Evolutionary conservation across 2,113 vertebrate genomes (phyloP), one percentile per base, ranked within the genome.

Genomic region (Halcyon malimbica): DNA sequence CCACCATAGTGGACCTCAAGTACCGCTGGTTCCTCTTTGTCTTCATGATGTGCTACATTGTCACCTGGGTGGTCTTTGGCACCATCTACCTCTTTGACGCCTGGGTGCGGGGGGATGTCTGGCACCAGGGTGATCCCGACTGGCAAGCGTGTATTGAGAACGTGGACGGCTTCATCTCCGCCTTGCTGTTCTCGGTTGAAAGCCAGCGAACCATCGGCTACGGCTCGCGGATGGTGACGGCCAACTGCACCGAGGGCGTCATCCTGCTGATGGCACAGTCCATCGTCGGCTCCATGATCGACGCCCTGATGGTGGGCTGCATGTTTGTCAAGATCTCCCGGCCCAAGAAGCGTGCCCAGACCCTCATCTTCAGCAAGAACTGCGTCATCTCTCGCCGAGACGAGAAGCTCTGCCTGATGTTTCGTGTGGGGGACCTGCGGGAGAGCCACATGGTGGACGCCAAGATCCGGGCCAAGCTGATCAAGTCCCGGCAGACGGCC

Each of bases 271-370:
- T 99, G 96, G 95, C 95, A 0, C 98, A 99, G 96, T 99, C 98
- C 92, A 98, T 99, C 51, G 87, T 98, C 0, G 98, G 98, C 7
- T 98, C 98, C 89, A 98, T 99, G 85, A 98, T 99, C 1, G 98
- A 99, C 0, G 98, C 98, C 16, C 97, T 99, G 44, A 98, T 99
- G 98, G 98, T 99, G 25, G 98, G 98, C 23, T 99, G 98, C 96
- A 99, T 99, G 98, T 99, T 99, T 3, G 98, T 99, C 11, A 99
- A 99, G 97, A 99, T 99, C 96, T 99, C 98, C 75, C 96, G 98
- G 44, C 98, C 98, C 25, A 98, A 99, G 95, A 98, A 99, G 94
- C 97, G 98, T 0, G 98, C 98, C 50, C 98, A 99, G 96, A 99
- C 98, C 12, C 96, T 99, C 74, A 98, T 98, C 89, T 99, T 99